Evolutionary conservation across 2,888 invertebrate genomes (phyloP).

Genomic region (Catocala fraxini): DNA sequence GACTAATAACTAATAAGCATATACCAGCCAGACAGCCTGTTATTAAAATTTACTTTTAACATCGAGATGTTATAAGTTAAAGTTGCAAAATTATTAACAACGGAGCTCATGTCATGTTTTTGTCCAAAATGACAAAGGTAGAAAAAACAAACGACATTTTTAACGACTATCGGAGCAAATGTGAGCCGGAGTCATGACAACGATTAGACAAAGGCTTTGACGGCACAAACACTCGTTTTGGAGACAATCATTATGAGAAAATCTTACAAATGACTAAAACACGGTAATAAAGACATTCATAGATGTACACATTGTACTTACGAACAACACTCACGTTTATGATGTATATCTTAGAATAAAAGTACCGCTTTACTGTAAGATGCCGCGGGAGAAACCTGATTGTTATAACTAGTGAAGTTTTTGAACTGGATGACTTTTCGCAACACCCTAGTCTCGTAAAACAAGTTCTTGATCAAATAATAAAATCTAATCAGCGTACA

Average conservation of each 20-base stretch:
- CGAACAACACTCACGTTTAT: slow-evolving; percentile 85
- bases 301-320: slow-evolving; percentile 85
- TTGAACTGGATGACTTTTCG: slow-evolving; percentile 31
- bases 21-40: background rate
- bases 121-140: slow-evolving; percentile 18
- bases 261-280: slow-evolving; percentile 86
- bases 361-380: slow-evolving; percentile 82
- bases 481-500: slow-evolving; percentile 23
- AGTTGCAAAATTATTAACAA: slow-evolving; percentile 20
- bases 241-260: slow-evolving; percentile 88
- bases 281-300: slow-evolving; percentile 87
- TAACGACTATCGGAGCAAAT: slow-evolving; percentile 64
- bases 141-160: slow-evolving; percentile 48
- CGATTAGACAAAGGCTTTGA: slow-evolving; percentile 87
- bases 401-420: slow-evolving; percentile 72
- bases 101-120: slow-evolving; percentile 9
- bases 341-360: slow-evolving; percentile 86
- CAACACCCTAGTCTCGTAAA: slow-evolving; percentile 47
- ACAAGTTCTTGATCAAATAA: slow-evolving; percentile 36
- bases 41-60: too few relatives aligned
- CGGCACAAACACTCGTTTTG: slow-evolving; percentile 85
- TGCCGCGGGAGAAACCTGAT: slow-evolving; percentile 77
- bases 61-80: background rate
- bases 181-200: slow-evolving; percentile 71
- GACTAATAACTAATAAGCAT: too few relatives aligned